Base-by-base conservation (phyloP, 2,113 vertebrate species). In the Coptodon bakossiorum region DNA sequence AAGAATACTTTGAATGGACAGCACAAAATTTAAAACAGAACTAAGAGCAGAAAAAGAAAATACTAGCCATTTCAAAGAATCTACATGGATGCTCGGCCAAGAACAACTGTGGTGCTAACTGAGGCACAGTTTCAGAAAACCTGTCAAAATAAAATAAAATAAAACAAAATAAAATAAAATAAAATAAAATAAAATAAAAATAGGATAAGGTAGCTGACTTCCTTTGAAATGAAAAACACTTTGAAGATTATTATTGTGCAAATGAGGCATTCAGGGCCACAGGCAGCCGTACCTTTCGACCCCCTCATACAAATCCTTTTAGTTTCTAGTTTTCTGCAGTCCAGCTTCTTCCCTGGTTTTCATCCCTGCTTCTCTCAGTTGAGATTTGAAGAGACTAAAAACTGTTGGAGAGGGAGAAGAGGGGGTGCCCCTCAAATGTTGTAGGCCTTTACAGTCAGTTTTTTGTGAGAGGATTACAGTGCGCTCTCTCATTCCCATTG, bases 391-490 rank as follows among this genome's bases (percentile, higher is more conserved):
- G 76, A 59, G 80, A 66, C 53, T 86, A 59, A 52, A 82, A 56
- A 34, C 13, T 79, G 78, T 38, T 73, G 68, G 54, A 90, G 82
- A 82, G 73, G 17, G 17, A 80, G 81, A 80, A 86, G 82, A 86
- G 63, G 87, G 68, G 87, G 82, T 83, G 90, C 82, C 78, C 76
- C 91, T 91, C 40, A 88, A 85, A 87, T 88, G 86, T 91, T 86
- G 76, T 59, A 24, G 50, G 59, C 73, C 71, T 36, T 34, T 2
- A 90, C 86, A 88, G 88, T 88, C 56, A 88, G 54, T 87, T 92
- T 66, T 90, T 91, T 90, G 63, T 93, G 76, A 87, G 29, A 79
- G 93, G 95, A 95, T 96, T 94, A 94, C 84, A 66, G 79, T 61
- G 86, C 71, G 59, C 54, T 82, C 90, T 88, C 89, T 92, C 90